phyloP scores from a whole-genome alignment of 2,888 invertebrate genomes.

The Conistra vaccinii region DNA sequence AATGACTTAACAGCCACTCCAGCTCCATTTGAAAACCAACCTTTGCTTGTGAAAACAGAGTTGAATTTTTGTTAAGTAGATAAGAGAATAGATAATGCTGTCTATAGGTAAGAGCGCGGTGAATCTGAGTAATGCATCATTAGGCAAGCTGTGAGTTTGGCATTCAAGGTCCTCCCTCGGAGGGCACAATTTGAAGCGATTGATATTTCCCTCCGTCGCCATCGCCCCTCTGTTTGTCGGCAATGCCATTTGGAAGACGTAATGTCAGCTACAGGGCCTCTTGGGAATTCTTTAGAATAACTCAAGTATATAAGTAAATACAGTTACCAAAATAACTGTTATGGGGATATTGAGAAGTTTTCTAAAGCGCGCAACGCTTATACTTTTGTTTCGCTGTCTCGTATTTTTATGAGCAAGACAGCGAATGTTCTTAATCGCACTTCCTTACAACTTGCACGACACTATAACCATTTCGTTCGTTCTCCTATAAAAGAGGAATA shows the following conservation, averaged over 20 bases:
- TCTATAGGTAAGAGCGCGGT: conserved; percentile 72
- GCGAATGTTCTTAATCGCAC: conserved; percentile 50
- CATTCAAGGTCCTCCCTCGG: conserved; percentile 80
- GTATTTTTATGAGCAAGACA: conserved; percentile 34
- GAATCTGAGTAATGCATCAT: conserved; percentile 80
- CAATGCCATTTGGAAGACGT: conserved; percentile 71
- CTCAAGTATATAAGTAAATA: conserved; percentile 55
- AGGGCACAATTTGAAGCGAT: conserved; percentile 78
- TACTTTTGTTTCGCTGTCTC: conserved; percentile 22
- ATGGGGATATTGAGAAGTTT: conserved; percentile 35
- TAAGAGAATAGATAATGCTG: conserved; percentile 51
- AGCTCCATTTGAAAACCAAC: conserved; percentile 26
- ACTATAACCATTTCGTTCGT: conserved; percentile 33
- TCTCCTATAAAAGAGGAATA: conserved; percentile 19
- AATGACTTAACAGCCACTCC: conserved; percentile 45
- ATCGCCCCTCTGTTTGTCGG: conserved; percentile 70
- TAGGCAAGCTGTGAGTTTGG: conserved; percentile 80
- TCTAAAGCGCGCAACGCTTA: conserved; percentile 3
- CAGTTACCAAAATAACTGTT: conserved; percentile 29
- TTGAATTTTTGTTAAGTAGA: conserved; percentile 32
- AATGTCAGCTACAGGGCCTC: conserved; percentile 67
- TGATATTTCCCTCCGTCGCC: conserved; percentile 77
- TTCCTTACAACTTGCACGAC: conserved; percentile 33
- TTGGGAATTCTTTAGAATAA: conserved; percentile 69
- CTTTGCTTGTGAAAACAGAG: conserved; percentile 7